These are phyloP conservation scores for Baryphthengus martii DNA, from an alignment of 2,113 vertebrate species.

Conservation along the genomic window DNA sequence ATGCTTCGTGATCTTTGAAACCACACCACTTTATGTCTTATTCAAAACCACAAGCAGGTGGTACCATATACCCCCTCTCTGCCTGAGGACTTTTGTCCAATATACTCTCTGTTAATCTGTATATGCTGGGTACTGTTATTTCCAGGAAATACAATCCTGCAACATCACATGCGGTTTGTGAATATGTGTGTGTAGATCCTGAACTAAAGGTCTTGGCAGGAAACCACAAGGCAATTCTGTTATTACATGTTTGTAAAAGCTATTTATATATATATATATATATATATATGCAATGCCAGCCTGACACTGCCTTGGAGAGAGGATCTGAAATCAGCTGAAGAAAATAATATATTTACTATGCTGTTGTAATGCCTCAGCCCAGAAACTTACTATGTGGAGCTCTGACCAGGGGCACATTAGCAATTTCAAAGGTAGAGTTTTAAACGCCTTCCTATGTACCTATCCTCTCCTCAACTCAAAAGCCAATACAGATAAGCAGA, in stretches of 20 bases:
- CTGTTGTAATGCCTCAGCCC: background rate
- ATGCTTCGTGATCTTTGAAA: background rate
- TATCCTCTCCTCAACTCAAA: background rate
- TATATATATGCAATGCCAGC: background rate
- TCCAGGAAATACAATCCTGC: background rate
- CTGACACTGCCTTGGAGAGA: background rate
- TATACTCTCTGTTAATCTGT: background rate
- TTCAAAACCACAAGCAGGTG: background rate
- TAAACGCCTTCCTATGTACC: background rate
- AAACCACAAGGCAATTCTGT: background rate
- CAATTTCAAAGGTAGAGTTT: conserved; percentile 10
- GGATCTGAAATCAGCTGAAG: background rate
- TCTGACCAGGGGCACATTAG: background rate
- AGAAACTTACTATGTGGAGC: background rate
- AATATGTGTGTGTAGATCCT: background rate
- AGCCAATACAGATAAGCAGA: conserved; percentile 17
- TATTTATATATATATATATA: conserved; percentile 28
- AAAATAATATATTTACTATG: conserved; percentile 3
- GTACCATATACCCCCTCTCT: background rate
- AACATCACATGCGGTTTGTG: background rate
- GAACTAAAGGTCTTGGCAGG: background rate
- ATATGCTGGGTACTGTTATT: background rate
- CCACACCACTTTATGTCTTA: background rate
- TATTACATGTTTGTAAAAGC: conserved; percentile 20
- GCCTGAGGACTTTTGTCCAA: background rate